These are phyloP conservation scores for Drosophila affinis DNA, from an alignment of 2,888 invertebrate species.

Conservation along the genomic window DNA sequence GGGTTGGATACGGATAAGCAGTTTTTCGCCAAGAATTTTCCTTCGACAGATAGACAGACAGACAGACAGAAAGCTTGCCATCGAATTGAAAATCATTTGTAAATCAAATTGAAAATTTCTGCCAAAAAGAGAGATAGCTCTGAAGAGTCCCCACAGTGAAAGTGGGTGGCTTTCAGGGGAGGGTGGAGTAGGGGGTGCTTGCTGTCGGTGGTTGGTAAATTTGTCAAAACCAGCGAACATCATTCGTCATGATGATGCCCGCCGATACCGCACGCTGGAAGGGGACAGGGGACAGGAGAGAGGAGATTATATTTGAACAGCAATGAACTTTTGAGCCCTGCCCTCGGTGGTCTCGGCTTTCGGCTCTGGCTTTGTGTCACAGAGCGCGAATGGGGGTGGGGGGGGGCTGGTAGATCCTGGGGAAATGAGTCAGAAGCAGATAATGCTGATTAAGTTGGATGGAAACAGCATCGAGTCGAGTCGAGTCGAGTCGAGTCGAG, in stretches of 20 bases:
- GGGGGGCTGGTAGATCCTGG: background rate
- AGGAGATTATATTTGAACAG: constrained; percentile 51
- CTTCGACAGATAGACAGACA: background rate
- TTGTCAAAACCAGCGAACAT: constrained; percentile 67
- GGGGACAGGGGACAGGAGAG: background rate
- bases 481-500: constrained; percentile 5
- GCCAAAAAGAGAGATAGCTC: constrained; percentile 48
- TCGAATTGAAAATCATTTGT: constrained; percentile 69
- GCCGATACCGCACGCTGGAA: background rate
- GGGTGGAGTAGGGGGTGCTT: background rate
- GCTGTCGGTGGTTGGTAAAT: constrained; percentile 51
- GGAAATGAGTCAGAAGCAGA: constrained; percentile 37
- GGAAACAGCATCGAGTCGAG: constrained; percentile 19
- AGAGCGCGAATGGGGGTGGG: too few species aligned
- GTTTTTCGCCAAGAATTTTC: background rate
- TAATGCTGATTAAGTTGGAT: constrained; percentile 45
- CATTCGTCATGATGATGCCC: constrained; percentile 62
- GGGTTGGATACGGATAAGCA: background rate
- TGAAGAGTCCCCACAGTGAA: constrained; percentile 26
- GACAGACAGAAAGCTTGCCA: background rate
- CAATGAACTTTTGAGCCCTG: constrained; percentile 50
- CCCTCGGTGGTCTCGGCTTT: constrained; percentile 24
- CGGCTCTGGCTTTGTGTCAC: constrained; percentile 12
- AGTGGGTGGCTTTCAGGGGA: too few species aligned
- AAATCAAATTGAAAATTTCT: constrained; percentile 64